phyloP scores from a whole-genome alignment of 2,113 vertebrate genomes.

The Hippocampus mohnikei region DNA sequence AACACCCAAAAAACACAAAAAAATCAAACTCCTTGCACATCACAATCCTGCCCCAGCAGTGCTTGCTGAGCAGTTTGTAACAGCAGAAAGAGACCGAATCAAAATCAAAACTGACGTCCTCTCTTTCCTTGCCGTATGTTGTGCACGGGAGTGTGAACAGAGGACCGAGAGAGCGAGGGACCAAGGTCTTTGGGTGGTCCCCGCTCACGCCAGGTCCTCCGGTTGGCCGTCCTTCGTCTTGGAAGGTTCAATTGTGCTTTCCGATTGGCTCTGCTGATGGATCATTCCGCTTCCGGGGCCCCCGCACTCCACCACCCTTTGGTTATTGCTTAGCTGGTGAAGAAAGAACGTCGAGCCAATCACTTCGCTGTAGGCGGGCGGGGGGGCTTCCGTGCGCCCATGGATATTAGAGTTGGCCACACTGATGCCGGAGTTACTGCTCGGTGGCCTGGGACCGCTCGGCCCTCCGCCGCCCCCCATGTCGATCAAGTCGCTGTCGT shows the following conservation, averaged over 20 bases:
- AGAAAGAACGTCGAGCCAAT: conserved; percentile 89
- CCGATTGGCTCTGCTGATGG: conserved; percentile 81
- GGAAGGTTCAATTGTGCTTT: conserved; percentile 86
- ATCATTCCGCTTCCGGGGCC: conserved; percentile 75
- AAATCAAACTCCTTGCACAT: conserved; percentile 41
- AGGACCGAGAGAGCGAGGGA: conserved; percentile 21
- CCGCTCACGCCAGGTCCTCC: conserved; percentile 75
- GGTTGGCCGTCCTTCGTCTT: conserved; percentile 82
- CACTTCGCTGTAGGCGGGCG: conserved; percentile 95
- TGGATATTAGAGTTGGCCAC: conserved; percentile 85
- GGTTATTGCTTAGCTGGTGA: conserved; percentile 88
- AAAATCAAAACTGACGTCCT: conserved; percentile 77
- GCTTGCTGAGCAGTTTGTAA: conserved; percentile 41
- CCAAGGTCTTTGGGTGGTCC: conserved; percentile 13
- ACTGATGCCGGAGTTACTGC: conserved; percentile 95
- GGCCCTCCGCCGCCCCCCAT: conserved; percentile 74
- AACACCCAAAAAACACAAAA: background rate
- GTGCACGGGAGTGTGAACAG: conserved; percentile 72
- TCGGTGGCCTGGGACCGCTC: conserved; percentile 86
- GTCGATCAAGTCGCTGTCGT: conserved; percentile 94
- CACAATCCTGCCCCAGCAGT: conserved; percentile 40
- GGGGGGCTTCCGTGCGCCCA: conserved; percentile 87
- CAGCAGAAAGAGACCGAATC: conserved; percentile 58
- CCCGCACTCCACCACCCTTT: conserved; percentile 44
- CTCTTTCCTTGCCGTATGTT: conserved; percentile 49